Evolutionary conservation across 2,113 vertebrate genomes (phyloP).

Genomic region (Gallinago media): DNA sequence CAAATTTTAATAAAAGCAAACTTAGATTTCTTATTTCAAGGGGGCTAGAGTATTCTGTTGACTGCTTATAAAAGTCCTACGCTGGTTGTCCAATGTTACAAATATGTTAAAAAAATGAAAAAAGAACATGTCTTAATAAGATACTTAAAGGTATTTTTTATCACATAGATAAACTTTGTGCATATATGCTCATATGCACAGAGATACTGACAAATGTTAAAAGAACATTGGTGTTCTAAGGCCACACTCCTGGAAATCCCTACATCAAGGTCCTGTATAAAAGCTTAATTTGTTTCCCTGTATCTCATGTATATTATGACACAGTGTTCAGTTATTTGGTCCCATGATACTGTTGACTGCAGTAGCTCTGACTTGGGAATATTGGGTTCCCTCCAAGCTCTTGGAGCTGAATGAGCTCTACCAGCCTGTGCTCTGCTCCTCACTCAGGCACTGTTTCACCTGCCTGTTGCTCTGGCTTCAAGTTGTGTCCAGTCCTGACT

Average conservation of each 20-base stretch:
- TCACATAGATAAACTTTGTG: not conserved
- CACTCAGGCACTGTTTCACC: not conserved
- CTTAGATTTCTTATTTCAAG: not conserved
- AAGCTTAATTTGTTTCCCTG: not conserved
- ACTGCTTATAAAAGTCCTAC: not conserved
- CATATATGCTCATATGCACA: not conserved
- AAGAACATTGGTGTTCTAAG: not conserved
- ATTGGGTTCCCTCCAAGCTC: not conserved
- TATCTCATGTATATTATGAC: rapidly evolving
- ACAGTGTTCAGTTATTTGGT: not conserved
- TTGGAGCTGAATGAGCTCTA: not conserved
- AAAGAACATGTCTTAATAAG: not conserved
- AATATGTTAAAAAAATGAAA: not conserved
- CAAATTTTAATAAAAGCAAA: not conserved
- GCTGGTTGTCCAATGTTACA: not conserved
- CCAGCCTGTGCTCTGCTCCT: not conserved
- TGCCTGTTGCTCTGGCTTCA: not conserved
- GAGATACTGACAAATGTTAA: not conserved
- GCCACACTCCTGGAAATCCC: not conserved
- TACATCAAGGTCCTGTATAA: not conserved
- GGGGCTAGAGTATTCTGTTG: not conserved
- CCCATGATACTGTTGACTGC: not conserved
- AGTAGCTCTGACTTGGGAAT: not conserved
- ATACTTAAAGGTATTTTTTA: not conserved
- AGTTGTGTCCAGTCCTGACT: not conserved